Conservation (phyloP, 2,797 vertebrate genomes). For the Anguilla anguilla region DNA sequence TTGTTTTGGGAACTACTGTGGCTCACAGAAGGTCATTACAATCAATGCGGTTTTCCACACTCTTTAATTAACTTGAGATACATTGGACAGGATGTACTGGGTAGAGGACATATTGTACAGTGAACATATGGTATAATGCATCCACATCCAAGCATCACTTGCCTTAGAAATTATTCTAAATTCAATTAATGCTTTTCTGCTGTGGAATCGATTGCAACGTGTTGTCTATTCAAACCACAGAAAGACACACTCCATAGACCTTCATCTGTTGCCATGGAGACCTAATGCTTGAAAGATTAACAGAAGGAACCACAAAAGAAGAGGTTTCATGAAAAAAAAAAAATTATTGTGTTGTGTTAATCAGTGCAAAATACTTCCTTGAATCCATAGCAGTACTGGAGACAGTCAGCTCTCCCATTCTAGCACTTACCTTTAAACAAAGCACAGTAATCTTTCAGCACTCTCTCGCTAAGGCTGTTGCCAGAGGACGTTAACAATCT, state of each 20-base stretch:
- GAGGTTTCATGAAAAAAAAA: not conserved
- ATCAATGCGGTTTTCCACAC: not conserved
- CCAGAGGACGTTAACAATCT: not conserved
- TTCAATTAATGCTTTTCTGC: not conserved
- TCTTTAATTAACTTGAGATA: not conserved
- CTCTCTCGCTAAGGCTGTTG: not conserved
- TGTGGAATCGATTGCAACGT: not conserved
- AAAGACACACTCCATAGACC: not conserved
- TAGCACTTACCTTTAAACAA: not conserved
- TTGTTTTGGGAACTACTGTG: not conserved
- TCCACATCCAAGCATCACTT: not conserved
- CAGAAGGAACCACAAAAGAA: not conserved
- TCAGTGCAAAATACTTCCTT: not conserved
- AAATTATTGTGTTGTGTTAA: not conserved
- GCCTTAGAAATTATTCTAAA: not conserved
- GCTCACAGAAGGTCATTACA: not conserved
- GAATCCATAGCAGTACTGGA: not conserved
- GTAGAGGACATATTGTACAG: not conserved
- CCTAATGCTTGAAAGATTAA: not conserved
- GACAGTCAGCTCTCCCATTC: not conserved
- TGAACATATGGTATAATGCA: not conserved
- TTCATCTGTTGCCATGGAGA: conserved; percentile 21
- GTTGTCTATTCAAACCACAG: not conserved
- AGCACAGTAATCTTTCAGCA: not conserved
- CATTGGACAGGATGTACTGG: not conserved